Evolutionary conservation across 2,113 vertebrate genomes (phyloP).

Genomic region (Pachyramphus minor): DNA sequence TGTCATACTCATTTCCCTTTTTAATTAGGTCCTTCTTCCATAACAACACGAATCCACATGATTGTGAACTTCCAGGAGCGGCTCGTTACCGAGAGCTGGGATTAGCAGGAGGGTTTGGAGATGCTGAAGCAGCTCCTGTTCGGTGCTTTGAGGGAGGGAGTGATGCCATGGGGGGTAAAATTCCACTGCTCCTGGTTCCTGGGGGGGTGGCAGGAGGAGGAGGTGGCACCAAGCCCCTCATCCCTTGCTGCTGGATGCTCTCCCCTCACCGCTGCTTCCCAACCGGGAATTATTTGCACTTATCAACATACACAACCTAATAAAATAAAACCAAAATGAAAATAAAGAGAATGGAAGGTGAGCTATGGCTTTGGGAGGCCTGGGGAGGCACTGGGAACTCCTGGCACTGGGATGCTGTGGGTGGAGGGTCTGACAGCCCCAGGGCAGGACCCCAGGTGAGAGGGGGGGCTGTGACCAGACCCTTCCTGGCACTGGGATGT

Average conservation of each 20-base stretch:
- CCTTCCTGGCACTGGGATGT: background rate
- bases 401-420: fast-evolving
- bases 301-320: background rate
- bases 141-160: background rate
- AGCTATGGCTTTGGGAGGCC: background rate
- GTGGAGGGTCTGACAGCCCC: background rate
- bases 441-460: fast-evolving
- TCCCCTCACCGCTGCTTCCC: background rate
- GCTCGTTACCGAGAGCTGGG: background rate
- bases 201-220: background rate
- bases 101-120: background rate
- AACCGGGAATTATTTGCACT: background rate
- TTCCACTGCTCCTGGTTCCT: fast-evolving
- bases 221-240: background rate
- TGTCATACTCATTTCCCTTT: slow-evolving; percentile 28
- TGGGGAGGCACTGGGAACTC: background rate
- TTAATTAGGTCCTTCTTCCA: slow-evolving; percentile 41
- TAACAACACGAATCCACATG: background rate
- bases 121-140: fast-evolving
- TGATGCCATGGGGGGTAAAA: fast-evolving
- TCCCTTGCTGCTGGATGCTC: background rate
- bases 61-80: background rate
- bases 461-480: background rate
- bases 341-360: background rate
- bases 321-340: background rate